Evolutionary conservation across 2,113 vertebrate species (phyloP).

Genomic region (Xiphias gladius): DNA sequence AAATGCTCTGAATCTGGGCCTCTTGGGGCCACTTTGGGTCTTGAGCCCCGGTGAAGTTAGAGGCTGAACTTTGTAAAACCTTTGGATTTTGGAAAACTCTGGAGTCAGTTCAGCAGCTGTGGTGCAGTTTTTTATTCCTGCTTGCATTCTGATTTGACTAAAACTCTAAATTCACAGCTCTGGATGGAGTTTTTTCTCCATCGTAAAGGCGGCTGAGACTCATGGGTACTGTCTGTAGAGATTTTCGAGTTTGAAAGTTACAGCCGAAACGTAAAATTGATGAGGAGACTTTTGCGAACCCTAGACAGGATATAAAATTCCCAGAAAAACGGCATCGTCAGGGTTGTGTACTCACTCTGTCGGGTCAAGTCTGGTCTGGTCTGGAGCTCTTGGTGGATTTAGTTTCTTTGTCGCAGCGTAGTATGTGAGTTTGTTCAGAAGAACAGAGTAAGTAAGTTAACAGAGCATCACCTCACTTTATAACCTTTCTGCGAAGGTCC

Average conservation of each 20-base stretch:
- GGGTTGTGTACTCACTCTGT: conserved; percentile 47
- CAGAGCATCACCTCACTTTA: conserved; percentile 64
- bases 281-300: not conserved
- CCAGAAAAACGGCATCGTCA: not conserved
- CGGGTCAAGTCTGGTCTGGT: not conserved
- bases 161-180: too few species aligned
- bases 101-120: not conserved
- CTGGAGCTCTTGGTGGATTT: not conserved
- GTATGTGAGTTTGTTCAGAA: conserved; percentile 9
- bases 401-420: not conserved
- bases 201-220: not conserved
- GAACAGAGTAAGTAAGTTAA: not conserved
- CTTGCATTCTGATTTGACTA: too few species aligned
- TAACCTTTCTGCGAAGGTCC: conserved; percentile 59
- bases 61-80: not conserved
- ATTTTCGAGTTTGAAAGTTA: not conserved
- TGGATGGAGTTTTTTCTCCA: not conserved
- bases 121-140: not conserved
- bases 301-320: not conserved
- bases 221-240: not conserved
- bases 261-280: not conserved
- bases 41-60: not conserved
- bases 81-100: not conserved
- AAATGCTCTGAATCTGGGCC: not conserved
- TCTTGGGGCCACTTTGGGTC: not conserved